Evolutionary conservation across 2,888 invertebrate genomes (phyloP), one percentile per base, ranked within the genome.

Genomic region (Aporophyla lueneburgensis): DNA sequence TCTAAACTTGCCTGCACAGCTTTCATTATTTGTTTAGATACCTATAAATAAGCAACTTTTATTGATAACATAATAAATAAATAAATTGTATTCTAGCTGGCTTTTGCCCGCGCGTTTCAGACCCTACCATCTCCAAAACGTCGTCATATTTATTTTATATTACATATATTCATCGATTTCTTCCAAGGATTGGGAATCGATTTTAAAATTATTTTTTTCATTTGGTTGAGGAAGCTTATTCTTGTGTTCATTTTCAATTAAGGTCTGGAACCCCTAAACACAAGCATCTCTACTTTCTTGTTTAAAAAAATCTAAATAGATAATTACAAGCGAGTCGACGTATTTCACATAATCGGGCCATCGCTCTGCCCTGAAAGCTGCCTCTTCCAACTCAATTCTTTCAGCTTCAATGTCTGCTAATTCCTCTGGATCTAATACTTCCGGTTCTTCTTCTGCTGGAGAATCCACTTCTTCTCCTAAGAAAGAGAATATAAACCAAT

Each of bases 341-440:
- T 96, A 96, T 91, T 94, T 91, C 78, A 97, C 96, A 89, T 97
- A 97, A 62, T 95, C 96, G 9, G 95, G 95, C 94, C 96, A 97
- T 1, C 96, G 93, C 21, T 88, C 92, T 0, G 92, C 92, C 71
- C 96, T 93, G 76, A 96, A 96, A 9, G 93, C 93, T 70, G 92
- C 94, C 70, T 90, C 92, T 78, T 95, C 96, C 84, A 94, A 81
- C 85, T 96, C 97, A 62, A 84, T 82, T 21, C 93, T 93, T 88
- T 97, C 97, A 76, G 92, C 95, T 82, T 95, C 95, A 66, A 94
- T 95, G 84, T 95, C 97, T 63, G 95, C 96, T 76, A 93, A 88
- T 89, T 94, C 96, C 27, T 96, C 96, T 0, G 95, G 94, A 68
- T 96, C 95, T 2, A 90, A 80, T 69, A 92, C 88, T 65, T 91